These are phyloP conservation scores for Rhabdornis inornatus DNA, from an alignment of 2,113 vertebrate genomes.

Conservation along the genomic window DNA sequence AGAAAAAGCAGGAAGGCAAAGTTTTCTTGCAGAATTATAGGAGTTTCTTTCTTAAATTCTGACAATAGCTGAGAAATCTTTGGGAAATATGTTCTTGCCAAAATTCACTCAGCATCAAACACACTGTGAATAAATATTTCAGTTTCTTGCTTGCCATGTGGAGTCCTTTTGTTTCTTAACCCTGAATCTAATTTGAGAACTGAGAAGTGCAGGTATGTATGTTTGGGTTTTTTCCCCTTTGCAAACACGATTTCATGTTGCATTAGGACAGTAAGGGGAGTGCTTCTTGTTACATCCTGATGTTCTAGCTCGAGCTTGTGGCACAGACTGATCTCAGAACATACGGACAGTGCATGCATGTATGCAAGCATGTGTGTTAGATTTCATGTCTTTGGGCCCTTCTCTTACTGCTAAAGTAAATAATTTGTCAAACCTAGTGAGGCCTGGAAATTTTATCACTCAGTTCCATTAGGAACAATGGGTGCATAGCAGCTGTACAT, in stretches of 20 bases:
- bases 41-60: constrained; percentile 18
- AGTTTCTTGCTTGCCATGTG: neutral
- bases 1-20: constrained; percentile 9
- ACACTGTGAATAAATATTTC: neutral
- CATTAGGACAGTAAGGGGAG: neutral
- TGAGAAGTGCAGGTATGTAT: neutral
- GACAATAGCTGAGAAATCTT: constrained; percentile 36
- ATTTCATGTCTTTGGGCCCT: neutral
- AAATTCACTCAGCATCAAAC: constrained; percentile 11
- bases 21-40: neutral
- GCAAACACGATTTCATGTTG: neutral
- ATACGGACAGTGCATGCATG: rapidly evolving
- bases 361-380: neutral
- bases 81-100: constrained; percentile 4
- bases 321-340: neutral
- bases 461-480: neutral
- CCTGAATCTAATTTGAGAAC: neutral
- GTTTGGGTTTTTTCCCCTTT: neutral
- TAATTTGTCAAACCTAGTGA: neutral
- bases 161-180: constrained; percentile 1
- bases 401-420: neutral
- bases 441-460: neutral
- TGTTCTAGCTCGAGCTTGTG: neutral
- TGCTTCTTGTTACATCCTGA: neutral
- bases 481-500: neutral